Conservation (phyloP, 2,113 vertebrate genomes). For the Macrotus californicus region DNA sequence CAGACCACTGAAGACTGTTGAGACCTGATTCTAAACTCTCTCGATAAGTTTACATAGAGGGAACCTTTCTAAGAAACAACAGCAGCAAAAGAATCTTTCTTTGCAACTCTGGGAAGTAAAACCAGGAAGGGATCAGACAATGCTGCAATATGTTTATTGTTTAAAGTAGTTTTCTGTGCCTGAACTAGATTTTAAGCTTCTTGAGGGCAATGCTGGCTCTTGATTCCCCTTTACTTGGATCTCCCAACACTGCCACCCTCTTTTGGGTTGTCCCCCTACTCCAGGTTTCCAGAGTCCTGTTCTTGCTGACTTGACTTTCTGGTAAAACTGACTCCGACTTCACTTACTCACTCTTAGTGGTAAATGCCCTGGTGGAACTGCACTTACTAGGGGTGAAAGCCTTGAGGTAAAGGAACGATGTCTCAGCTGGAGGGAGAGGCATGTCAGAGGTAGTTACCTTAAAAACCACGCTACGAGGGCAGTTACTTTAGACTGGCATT, state of each 20-base stretch:
- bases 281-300: background rate
- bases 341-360: background rate
- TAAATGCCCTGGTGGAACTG: background rate
- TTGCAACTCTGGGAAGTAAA: background rate
- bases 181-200: background rate
- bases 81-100: background rate
- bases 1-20: background rate
- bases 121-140: background rate
- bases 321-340: background rate
- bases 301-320: background rate
- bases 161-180: background rate
- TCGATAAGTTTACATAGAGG: background rate
- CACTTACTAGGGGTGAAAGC: background rate
- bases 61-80: background rate
- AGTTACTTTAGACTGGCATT: background rate
- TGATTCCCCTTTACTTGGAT: background rate
- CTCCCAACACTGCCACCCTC: background rate
- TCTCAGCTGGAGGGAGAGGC: background rate
- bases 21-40: background rate
- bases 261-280: background rate
- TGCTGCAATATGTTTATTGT: background rate
- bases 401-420: background rate
- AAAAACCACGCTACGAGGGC: background rate
- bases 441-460: background rate
- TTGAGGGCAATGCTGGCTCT: background rate